These are phyloP conservation scores for Apogon hyalosoma DNA, from an alignment of 2,797 vertebrate genomes.

Conservation along the genomic window DNA sequence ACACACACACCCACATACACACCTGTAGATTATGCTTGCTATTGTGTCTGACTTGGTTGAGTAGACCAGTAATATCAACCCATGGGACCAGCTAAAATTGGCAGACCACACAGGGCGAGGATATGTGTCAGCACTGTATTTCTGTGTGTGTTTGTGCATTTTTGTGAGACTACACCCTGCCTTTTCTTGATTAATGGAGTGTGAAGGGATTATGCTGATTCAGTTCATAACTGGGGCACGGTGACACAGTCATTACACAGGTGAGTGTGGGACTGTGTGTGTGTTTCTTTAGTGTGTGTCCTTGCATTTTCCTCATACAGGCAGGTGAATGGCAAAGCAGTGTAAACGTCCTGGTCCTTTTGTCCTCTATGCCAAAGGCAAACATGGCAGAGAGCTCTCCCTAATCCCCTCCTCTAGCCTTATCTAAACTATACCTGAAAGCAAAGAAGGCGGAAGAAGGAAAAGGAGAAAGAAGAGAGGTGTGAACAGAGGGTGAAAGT, in stretches of 20 bases:
- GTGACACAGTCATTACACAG: constrained; percentile 79
- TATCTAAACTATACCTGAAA: constrained; percentile 76
- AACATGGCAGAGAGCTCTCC: constrained; percentile 69
- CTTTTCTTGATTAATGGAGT: constrained; percentile 82
- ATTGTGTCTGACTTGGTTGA: constrained; percentile 56
- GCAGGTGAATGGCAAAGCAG: constrained; percentile 66
- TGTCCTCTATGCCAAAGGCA: constrained; percentile 78
- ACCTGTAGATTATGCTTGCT: constrained; percentile 47
- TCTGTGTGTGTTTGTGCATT: constrained; percentile 38
- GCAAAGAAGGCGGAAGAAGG: constrained; percentile 43
- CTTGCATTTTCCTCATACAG: constrained; percentile 41
- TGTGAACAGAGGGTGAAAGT: constrained; percentile 22
- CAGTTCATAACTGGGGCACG: constrained; percentile 79
- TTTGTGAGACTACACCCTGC: constrained; percentile 65
- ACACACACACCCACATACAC: constrained; percentile 1
- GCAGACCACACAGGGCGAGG: constrained; percentile 70
- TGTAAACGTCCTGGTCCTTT: constrained; percentile 66
- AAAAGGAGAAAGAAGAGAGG: constrained; percentile 19
- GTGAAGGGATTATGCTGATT: constrained; percentile 84
- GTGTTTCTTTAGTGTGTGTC: constrained; percentile 36
- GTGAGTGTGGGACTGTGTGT: constrained; percentile 62
- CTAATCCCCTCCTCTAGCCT: constrained; percentile 71
- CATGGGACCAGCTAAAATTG: constrained; percentile 55
- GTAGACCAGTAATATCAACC: constrained; percentile 61
- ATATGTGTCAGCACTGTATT: constrained; percentile 61